Conservation (phyloP, 2,113 vertebrate species). For the Ondatra zibethicus region DNA sequence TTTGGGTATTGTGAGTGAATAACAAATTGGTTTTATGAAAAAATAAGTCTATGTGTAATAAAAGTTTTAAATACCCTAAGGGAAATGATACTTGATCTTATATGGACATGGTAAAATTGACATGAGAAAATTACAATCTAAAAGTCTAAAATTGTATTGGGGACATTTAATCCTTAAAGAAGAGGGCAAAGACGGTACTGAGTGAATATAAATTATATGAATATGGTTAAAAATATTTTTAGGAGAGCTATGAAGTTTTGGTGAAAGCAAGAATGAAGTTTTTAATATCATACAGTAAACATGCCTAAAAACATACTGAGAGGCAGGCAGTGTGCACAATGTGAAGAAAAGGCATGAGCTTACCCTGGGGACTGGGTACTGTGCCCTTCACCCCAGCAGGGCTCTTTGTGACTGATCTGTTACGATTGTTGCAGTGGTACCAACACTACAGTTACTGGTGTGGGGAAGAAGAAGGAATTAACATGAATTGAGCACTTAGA, state of each 20-base stretch:
- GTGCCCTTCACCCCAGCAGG: not conserved
- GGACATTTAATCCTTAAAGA: not conserved
- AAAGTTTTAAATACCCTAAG: not conserved
- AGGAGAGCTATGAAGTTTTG: not conserved
- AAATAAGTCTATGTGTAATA: not conserved
- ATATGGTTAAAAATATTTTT: not conserved
- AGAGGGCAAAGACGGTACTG: not conserved
- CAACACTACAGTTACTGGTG: not conserved
- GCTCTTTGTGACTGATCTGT: not conserved
- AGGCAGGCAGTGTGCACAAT: not conserved
- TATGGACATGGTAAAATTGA: not conserved
- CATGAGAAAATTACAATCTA: not conserved
- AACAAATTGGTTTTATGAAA: not conserved
- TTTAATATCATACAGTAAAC: not conserved
- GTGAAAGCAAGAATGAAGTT: not conserved
- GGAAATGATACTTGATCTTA: not conserved
- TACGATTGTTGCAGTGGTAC: not conserved
- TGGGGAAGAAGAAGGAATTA: not conserved
- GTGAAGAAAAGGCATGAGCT: not conserved
- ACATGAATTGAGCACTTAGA: not conserved
- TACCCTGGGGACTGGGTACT: not conserved
- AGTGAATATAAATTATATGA: not conserved
- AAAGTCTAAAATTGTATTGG: not conserved
- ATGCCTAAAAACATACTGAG: not conserved
- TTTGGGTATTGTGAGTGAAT: not conserved